Conservation (phyloP, 2,797 vertebrate genomes). For the Halcyon chelicuti region DNA sequence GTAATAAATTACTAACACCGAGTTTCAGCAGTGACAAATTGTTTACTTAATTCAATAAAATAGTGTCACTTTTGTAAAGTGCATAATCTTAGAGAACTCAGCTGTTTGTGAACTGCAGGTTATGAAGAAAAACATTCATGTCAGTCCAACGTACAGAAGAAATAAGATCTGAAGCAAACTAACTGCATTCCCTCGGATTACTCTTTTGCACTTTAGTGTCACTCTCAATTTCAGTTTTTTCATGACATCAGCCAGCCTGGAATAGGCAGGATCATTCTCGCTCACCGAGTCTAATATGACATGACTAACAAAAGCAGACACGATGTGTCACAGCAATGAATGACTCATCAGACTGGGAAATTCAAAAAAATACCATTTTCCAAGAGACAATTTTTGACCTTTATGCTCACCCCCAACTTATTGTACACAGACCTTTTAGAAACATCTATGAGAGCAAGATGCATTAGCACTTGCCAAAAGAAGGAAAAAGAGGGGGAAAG, state of each 20-base stretch:
- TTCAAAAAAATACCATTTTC: slow-evolving; percentile 2
- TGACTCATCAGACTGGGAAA: slow-evolving; percentile 58
- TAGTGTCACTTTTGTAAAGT: slow-evolving; percentile 51
- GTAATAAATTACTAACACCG: slow-evolving; percentile 71
- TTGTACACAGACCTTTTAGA: background rate
- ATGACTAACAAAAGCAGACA: slow-evolving; percentile 73
- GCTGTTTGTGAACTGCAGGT: slow-evolving; percentile 57
- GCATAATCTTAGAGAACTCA: slow-evolving; percentile 57
- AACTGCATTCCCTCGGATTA: slow-evolving; percentile 67
- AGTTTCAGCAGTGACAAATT: slow-evolving; percentile 68
- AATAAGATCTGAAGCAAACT: slow-evolving; percentile 66
- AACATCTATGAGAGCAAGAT: background rate
- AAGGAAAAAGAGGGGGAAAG: background rate
- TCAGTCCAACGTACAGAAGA: slow-evolving; percentile 44
- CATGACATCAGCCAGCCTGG: slow-evolving; percentile 23
- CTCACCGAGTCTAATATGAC: slow-evolving; percentile 61
- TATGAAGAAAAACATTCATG: slow-evolving; percentile 63
- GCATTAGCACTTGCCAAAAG: background rate
- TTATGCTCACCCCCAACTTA: slow-evolving; percentile 18
- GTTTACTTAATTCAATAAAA: slow-evolving; percentile 78
- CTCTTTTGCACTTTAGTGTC: slow-evolving; percentile 70
- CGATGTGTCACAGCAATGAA: slow-evolving; percentile 63
- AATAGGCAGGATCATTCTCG: slow-evolving; percentile 31
- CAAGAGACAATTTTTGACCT: slow-evolving; percentile 33
- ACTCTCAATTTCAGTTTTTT: slow-evolving; percentile 53